Evolutionary conservation across 2,797 vertebrate genomes (phyloP), one percentile per base, ranked within the genome.

Genomic region (Bufotes viridis): DNA sequence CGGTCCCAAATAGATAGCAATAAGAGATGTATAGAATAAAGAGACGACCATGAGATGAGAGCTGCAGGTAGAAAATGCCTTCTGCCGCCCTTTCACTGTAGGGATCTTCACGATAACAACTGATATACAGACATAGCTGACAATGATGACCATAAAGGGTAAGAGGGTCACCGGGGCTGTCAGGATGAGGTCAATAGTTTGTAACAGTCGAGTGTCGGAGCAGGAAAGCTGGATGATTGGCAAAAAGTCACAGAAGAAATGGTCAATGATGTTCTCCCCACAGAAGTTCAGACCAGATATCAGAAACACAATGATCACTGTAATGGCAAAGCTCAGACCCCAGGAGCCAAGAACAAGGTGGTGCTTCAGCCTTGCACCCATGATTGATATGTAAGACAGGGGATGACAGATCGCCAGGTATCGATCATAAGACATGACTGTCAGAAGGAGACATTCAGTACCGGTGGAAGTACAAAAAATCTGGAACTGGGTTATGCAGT

Each of bases 191-290:
- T 82, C 61, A 51, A 82, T 20, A 13, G 78, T 55, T 26, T 69
- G 24, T 51, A 86, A 58, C 2, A 51, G 7, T 8, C 17, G 49
- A 17, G 88, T 86, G 24, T 86, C 88, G 0, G 88, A 89, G 63
- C 88, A 89, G 20, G 84, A 86, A 17, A 89, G 84, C 6, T 60
- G 26, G 4, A 89, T 53, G 49, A 86, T 82, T 14, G 88, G 88
- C 7, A 49, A 53, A 61, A 86, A 86, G 26, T 89, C 88, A 70
- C 88, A 86, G 55, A 89, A 89, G 72, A 89, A 89, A 78, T 89
- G 79, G 34, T 89, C 69, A 67, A 89, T 89, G n/a, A 61, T 10
- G 53, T 82, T 69, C 17, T 58, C 53, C 7, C 61, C 74, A 24
- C 84, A 83, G 53, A 89, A 89, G 24, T 70, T 34, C 20, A 89